Evolutionary conservation across 1,140 invertebrate genomes (phyloP).

Genomic region (Drosophila varians): DNA sequence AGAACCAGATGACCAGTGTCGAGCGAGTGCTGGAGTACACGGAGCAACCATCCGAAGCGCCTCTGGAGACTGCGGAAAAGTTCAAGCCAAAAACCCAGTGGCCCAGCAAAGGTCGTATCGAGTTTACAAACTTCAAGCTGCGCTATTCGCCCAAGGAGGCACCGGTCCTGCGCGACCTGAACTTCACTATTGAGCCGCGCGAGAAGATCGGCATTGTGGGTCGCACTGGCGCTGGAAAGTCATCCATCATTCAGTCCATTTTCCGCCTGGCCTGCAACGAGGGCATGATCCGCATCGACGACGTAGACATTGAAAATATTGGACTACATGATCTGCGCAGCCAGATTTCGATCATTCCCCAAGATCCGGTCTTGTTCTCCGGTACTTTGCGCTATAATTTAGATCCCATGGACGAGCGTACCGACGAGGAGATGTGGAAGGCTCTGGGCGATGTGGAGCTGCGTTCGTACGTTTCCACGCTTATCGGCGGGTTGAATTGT

Average conservation of each 20-base stretch:
- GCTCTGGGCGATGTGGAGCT: constrained; percentile 92
- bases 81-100: constrained; percentile 87
- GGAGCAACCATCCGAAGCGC: constrained; percentile 85
- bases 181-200: constrained; percentile 87
- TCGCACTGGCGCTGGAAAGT: constrained; percentile 95
- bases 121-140: constrained; percentile 87
- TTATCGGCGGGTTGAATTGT: constrained; percentile 87
- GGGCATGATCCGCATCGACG: constrained; percentile 87
- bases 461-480: constrained; percentile 86
- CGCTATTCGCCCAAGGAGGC: constrained; percentile 84
- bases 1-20: constrained; percentile 94
- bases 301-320: constrained; percentile 85
- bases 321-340: constrained; percentile 87
- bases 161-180: constrained; percentile 87
- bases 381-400: constrained; percentile 91
- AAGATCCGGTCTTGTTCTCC: constrained; percentile 91
- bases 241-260: constrained; percentile 92
- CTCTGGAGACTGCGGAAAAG: constrained; percentile 84
- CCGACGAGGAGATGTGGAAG: constrained; percentile 91
- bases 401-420: constrained; percentile 90
- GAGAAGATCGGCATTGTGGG: constrained; percentile 95
- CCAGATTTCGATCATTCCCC: constrained; percentile 92
- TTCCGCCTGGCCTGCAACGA: constrained; percentile 90
- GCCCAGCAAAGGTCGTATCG: constrained; percentile 89
- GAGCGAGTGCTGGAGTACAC: constrained; percentile 91